phyloP scores from a whole-genome alignment of 2,888 invertebrate genomes.

The Dryocosmus kuriphilus region DNA sequence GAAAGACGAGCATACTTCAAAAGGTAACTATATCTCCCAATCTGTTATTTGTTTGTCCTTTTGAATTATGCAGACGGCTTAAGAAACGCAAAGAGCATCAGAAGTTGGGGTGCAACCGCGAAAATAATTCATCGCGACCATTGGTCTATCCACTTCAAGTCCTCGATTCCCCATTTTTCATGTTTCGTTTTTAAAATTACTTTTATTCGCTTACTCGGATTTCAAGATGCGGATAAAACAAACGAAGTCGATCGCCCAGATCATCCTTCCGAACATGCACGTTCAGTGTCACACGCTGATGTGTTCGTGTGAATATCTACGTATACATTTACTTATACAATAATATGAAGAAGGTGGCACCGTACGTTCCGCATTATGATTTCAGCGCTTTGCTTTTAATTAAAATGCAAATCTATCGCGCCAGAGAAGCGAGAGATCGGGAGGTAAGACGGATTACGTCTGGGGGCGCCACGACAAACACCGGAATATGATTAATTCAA shows the following conservation, averaged over 20 bases:
- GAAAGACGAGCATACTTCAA: neutral
- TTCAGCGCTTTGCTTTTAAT: slow-evolving; percentile 82
- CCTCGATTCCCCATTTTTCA: neutral
- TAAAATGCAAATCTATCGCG: slow-evolving; percentile 81
- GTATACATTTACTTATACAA: slow-evolving; percentile 49
- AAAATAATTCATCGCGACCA: slow-evolving; percentile 11
- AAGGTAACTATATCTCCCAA: slow-evolving; percentile 21
- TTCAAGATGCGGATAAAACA: slow-evolving; percentile 8
- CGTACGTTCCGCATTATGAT: slow-evolving; percentile 81
- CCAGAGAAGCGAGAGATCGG: slow-evolving; percentile 68
- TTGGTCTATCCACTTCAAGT: neutral
- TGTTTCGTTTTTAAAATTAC: neutral
- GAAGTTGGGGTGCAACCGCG: neutral
- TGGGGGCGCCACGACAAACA: slow-evolving; percentile 77
- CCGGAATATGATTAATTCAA: slow-evolving; percentile 77
- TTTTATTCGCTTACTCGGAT: slow-evolving; percentile 1
- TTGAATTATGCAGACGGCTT: slow-evolving; percentile 23
- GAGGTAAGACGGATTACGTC: slow-evolving; percentile 78
- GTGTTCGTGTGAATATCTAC: slow-evolving; percentile 40
- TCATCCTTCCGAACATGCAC: neutral
- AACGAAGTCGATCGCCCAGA: neutral
- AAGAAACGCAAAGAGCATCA: slow-evolving; percentile 20
- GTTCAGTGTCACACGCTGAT: slow-evolving; percentile 4
- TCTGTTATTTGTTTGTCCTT: neutral
- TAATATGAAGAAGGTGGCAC: slow-evolving; percentile 65